Evolutionary conservation across 2,888 invertebrate species (phyloP).

Genomic region (Hecatera dysodea): DNA sequence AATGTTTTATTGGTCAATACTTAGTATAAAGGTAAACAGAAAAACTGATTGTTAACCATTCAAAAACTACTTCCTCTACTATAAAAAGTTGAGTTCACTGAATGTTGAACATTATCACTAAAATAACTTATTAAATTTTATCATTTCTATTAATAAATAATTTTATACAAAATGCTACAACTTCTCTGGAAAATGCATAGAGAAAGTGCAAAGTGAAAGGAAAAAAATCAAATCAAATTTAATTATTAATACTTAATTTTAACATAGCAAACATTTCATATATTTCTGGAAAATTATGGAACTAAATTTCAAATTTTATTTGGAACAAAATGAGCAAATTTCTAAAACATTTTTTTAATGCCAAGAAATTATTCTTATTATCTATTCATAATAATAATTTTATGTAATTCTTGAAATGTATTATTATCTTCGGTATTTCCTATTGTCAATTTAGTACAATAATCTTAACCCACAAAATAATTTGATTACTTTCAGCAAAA

Average conservation of each 20-base stretch:
- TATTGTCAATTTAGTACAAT: background rate
- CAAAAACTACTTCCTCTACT: background rate
- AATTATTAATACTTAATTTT: too few species aligned
- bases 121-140: background rate
- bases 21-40: background rate
- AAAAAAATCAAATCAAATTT: too few species aligned
- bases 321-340: too few species aligned
- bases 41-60: background rate
- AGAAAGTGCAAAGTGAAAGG: too few species aligned
- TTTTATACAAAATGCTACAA: background rate
- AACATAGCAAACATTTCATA: too few species aligned
- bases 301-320: too few species aligned
- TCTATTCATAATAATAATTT: too few species aligned
- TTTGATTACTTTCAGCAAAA: slow-evolving; percentile 64
- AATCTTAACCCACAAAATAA: background rate
- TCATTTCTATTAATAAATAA: background rate
- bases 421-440: background rate
- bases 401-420: too few species aligned
- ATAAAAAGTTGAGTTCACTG: background rate
- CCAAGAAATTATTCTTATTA: too few species aligned
- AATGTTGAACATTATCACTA: background rate
- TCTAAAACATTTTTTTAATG: background rate
- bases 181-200: background rate
- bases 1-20: background rate
- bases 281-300: too few species aligned